A percentile compares a stretch with the other conserved stretches of the same genome.
Evolutionary conservation across 2,888 invertebrate genomes (phyloP).

Genomic region (Tinea semifulvella): DNA sequence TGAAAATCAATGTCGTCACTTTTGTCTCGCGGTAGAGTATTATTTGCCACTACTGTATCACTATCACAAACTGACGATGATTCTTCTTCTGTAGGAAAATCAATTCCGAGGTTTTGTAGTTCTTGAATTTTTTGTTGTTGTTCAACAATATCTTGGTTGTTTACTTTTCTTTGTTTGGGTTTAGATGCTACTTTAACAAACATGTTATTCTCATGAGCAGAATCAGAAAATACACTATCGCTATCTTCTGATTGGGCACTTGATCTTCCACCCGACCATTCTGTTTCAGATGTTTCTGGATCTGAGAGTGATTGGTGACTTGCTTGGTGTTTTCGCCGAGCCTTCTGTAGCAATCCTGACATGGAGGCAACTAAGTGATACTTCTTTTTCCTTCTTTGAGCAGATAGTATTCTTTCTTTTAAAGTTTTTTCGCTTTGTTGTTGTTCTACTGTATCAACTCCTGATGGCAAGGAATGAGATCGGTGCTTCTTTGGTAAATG

Average conservation of each 20-base stretch:
- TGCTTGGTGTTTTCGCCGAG: conserved; percentile 72
- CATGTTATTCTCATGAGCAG: conserved; percentile 68
- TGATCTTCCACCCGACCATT: conserved; percentile 69
- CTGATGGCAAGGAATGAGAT: conserved; percentile 83
- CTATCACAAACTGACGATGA: conserved; percentile 44
- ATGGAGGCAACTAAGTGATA: conserved; percentile 84
- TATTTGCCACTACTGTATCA: conserved; percentile 32
- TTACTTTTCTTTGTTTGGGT: conserved; percentile 52
- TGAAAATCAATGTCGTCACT: conserved; percentile 61
- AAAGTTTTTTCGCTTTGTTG: conserved; percentile 55
- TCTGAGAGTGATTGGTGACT: conserved; percentile 76
- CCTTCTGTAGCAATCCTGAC: conserved; percentile 86
- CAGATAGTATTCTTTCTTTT: conserved; percentile 55
- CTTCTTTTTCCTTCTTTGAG: conserved; percentile 76
- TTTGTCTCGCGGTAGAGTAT: conserved; percentile 47
- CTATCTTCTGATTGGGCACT: conserved; percentile 81
- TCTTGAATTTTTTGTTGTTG: conserved; percentile 59
- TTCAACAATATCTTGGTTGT: conserved; percentile 58
- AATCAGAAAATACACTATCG: conserved; percentile 77
- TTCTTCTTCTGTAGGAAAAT: conserved; percentile 37
- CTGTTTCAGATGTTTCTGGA: conserved; percentile 79
- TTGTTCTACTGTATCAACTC: conserved; percentile 66
- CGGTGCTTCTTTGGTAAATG: conserved; percentile 81
- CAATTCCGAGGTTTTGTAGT: conserved; percentile 51
- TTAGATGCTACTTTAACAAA: conserved; percentile 70